These are phyloP conservation scores for Smittia aterrima DNA, from an alignment of 2,888 invertebrate species.

Conservation along the genomic window DNA sequence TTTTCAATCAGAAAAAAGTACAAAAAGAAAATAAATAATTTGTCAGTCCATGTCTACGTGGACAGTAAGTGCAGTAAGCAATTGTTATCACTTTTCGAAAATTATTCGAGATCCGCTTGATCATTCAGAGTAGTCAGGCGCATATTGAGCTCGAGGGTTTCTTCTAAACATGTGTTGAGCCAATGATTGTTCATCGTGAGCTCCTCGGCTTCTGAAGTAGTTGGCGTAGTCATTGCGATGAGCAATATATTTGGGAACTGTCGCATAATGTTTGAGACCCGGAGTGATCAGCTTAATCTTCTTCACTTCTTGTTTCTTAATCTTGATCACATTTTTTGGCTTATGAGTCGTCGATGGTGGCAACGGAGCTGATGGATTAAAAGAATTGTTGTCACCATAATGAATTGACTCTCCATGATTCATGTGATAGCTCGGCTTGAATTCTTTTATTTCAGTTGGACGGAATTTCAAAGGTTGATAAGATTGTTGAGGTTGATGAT, in stretches of 20 bases:
- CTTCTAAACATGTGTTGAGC: background rate
- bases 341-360: background rate
- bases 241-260: conserved; percentile 43
- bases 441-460: conserved; percentile 10
- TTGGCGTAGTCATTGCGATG: conserved; percentile 8
- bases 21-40: too few species aligned
- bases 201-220: background rate
- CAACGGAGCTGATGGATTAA: background rate
- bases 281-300: conserved; percentile 51
- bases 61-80: too few species aligned
- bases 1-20: too few species aligned
- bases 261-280: conserved; percentile 55
- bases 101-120: too few species aligned
- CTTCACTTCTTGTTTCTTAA: conserved; percentile 46
- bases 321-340: background rate
- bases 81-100: too few species aligned
- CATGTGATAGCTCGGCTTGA: background rate
- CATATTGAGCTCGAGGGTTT: conserved; percentile 6
- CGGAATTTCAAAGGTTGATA: conserved; percentile 29
- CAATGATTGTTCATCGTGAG: conserved; percentile 46
- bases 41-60: too few species aligned
- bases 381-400: background rate
- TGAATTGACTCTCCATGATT: background rate
- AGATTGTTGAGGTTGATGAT: background rate
- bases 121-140: too few species aligned